Percentiles rank a stretch among this genome's conserved stretches.
Conservation (phyloP, 1,140 invertebrate species). For the Scaptomyza graminum region DNA sequence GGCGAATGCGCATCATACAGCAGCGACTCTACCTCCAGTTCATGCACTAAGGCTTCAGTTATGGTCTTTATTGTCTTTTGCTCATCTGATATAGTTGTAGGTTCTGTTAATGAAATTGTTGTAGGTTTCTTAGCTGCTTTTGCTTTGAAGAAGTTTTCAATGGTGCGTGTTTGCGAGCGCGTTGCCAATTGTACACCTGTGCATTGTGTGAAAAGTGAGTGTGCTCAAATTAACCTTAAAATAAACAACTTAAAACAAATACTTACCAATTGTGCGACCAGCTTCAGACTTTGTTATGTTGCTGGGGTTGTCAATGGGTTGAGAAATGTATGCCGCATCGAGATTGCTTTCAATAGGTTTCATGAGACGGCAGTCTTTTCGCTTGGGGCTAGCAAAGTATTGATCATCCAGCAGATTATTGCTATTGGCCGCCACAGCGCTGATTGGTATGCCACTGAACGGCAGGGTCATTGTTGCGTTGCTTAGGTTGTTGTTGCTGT, state of each 20-base stretch:
- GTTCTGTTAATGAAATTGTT: conserved; percentile 25
- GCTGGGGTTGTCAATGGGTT: conserved; percentile 37
- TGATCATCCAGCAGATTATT: conserved; percentile 73
- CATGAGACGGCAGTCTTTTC: conserved; percentile 83
- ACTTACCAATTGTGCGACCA: conserved; percentile 73
- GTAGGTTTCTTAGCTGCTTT: conserved; percentile 57
- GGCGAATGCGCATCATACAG: conserved; percentile 56
- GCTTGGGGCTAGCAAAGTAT: conserved; percentile 83
- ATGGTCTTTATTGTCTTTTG: conserved; percentile 35
- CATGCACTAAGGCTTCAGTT: conserved; percentile 17
- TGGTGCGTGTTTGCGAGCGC: conserved; percentile 78
- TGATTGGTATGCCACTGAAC: conserved; percentile 32
- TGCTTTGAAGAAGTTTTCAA: conserved; percentile 78
- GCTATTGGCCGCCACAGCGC: conserved; percentile 29
- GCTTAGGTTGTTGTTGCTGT: conserved; percentile 13
- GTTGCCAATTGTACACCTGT: conserved; percentile 75
- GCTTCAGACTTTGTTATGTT: conserved; percentile 48
- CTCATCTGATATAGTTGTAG: conserved; percentile 33
- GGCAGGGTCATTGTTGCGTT: conserved; percentile 33
- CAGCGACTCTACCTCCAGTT: conserved; percentile 49
- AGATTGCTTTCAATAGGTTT: conserved; percentile 62
- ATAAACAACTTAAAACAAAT: background rate
- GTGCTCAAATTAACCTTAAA: conserved; percentile 67
- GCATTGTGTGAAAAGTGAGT: conserved; percentile 3
- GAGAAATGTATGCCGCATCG: conserved; percentile 36